Base-by-base conservation (phyloP, 2,888 invertebrate genomes). In the Synanthedon myopaeformis region DNA sequence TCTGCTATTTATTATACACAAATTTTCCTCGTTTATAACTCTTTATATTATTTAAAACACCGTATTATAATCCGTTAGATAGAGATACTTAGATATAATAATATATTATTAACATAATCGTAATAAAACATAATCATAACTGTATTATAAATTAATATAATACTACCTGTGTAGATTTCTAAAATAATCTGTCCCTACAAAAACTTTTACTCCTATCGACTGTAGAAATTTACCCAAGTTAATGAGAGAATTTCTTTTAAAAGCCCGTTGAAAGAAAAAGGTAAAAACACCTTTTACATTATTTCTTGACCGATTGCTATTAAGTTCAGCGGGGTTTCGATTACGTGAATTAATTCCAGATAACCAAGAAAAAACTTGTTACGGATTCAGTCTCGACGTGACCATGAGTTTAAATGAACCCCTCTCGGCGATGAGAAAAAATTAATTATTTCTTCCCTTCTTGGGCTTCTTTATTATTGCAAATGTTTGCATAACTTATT, bases 301-400 rank as follows among this genome's bases (percentile, higher is more conserved):
- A 45, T 45, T 14, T 14, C 45, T 45, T 45, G 45, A 45, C 45
- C 14, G n/a, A 14, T 45, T 13, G 45, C n/a, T 45, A 45, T 12
- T 45, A 45, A 45, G 14, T 45, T 17, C 23, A 17, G 17, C 13
- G 17, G 49, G 49, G 13, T 50, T 53, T 49, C 49, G 53, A 12
- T 19, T 65, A 63, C 66, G 59, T 59, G 61, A 72, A 69, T 70
- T 68, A 72, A 71, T 72, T 72, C 65, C 57, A 64, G 66, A 64
- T 64, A 61, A 67, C 62, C 59, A 63, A 65, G 62, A 66, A 68
- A 70, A 72, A 65, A 62, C 51, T 69, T 66, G 64, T 65, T 62
- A 63, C 60, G 57, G 59, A 66, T 65, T 61, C 60, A 56, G 55
- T 52, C 56, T 55, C 60, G 56, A 71, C 72, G 70, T 70, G 72